Evolutionary conservation across 2,888 invertebrate genomes (phyloP), one percentile per base, ranked within the genome.

Genomic region (Eurytoma californica): DNA sequence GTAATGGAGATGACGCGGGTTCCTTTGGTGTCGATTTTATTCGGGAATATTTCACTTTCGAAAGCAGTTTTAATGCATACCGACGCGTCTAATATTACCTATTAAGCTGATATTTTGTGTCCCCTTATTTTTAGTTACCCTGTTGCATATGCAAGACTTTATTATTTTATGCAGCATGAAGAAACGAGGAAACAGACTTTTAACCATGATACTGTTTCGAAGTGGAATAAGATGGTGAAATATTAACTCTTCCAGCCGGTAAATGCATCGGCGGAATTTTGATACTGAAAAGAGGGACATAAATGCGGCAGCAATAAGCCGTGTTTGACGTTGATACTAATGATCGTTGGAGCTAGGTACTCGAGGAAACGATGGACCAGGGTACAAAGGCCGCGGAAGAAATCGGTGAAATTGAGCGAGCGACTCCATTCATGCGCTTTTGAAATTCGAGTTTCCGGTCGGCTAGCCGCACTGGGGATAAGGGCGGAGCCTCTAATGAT

Each of bases 381-480:
- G 3, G 85, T 84, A 87, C 86, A 88, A 88, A 86, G 84, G 85
- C 84, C 83, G 84, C 47, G 68, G 79, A 83, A 85, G 85, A 87
- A 88, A 88, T 88, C 87, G 87, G 88, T 88, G 87, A 89, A 90
- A 90, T 90, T 89, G 89, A 88, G 89, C 88, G 86, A 87, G 72
- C 68, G 55, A 39, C 49, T 87, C 87, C 85, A 85, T 84, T 82
- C 83, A 84, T 80, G 81, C 70, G 82, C 82, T 84, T 86, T 87
- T 87, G 85, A 85, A 86, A 84, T 80, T 84, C 68, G 79, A 86
- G 83, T 88, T 87, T 86, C 85, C 86, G 88, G 81, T 85, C 83
- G 86, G 85, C 83, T 88, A 81, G 83, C 82, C 80, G 69, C 79
- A 84, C 84, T 82, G 12, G 75, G 63, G 24, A n/a, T 18, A 4